These are phyloP conservation scores for Sycobia sp. DNA, from an alignment of 1,140 invertebrate species.

Conservation along the genomic window DNA sequence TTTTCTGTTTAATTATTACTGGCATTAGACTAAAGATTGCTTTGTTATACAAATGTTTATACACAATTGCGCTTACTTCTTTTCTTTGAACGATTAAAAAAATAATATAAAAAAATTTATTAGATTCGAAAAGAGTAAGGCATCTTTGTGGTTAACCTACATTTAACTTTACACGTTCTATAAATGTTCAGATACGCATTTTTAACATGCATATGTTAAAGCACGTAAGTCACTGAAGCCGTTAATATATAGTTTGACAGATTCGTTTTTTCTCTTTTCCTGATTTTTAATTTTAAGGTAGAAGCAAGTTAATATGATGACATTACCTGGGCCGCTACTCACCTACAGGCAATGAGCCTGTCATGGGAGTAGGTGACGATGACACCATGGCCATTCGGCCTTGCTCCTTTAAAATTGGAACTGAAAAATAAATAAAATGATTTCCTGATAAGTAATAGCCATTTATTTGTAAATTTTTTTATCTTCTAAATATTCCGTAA, in stretches of 20 bases:
- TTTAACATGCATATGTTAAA: conserved; percentile 35
- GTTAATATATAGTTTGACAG: conserved; percentile 22
- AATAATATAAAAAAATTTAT: conserved; percentile 26
- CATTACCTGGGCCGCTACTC: conserved; percentile 68
- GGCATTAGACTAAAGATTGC: conserved; percentile 28
- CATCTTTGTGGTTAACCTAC: conserved; percentile 34
- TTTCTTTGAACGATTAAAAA: conserved; percentile 26
- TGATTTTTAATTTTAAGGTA: conserved; percentile 44
- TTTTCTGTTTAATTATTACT: conserved; percentile 22
- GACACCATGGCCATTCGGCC: conserved; percentile 71
- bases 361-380: conserved; percentile 74
- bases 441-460: background rate
- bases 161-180: conserved; percentile 35
- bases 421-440: conserved; percentile 60
- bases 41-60: conserved; percentile 26
- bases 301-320: conserved; percentile 54
- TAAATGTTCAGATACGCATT: conserved; percentile 35
- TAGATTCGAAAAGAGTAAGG: conserved; percentile 36
- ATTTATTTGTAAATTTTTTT: background rate
- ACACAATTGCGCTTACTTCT: conserved; percentile 30
- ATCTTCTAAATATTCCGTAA: background rate
- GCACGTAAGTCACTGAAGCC: conserved; percentile 32
- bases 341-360: conserved; percentile 71
- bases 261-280: conserved; percentile 34
- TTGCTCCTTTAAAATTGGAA: conserved; percentile 90